Conservation (phyloP, 1,140 invertebrate species). For the Acromyrmex echinatior region DNA sequence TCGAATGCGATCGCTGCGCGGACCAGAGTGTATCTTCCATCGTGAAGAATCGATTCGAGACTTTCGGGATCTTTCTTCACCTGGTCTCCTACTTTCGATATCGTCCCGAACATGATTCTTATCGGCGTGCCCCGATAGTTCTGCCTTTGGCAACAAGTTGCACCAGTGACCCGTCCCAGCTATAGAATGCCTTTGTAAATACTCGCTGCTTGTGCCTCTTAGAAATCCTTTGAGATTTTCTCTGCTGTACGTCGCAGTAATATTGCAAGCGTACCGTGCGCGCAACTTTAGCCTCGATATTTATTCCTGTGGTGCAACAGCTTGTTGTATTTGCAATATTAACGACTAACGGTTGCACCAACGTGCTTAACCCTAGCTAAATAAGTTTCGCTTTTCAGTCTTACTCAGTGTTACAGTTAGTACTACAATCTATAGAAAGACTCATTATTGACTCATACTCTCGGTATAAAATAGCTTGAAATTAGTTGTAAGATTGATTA, state of each 20-base stretch:
- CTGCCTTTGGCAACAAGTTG: conserved; percentile 63
- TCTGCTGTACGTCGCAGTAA: conserved; percentile 43
- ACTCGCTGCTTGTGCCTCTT: conserved; percentile 52
- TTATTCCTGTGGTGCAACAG: conserved; percentile 54
- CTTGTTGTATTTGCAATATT: conserved; percentile 55
- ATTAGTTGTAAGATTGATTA: conserved; percentile 32
- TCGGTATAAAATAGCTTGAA: neutral
- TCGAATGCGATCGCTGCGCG: neutral
- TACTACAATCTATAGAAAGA: neutral
- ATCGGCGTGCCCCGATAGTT: conserved; percentile 36
- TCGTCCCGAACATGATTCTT: conserved; percentile 37
- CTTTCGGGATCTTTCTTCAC: conserved; percentile 16
- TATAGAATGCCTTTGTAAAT: conserved; percentile 61
- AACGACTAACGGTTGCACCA: conserved; percentile 35
- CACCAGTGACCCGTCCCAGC: conserved; percentile 49
- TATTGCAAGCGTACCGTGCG: conserved; percentile 51
- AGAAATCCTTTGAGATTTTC: conserved; percentile 63
- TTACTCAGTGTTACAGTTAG: conserved; percentile 14
- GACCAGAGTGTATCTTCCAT: conserved; percentile 21
- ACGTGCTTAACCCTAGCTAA: conserved; percentile 45
- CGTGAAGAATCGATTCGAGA: conserved; percentile 38
- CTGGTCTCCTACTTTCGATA: conserved; percentile 49
- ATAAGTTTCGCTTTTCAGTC: conserved; percentile 42
- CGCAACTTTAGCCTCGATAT: conserved; percentile 59
- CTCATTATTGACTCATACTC: conserved; percentile 1